Conservation (phyloP, 2,888 invertebrate species). For the Eubasilissa splendida region DNA sequence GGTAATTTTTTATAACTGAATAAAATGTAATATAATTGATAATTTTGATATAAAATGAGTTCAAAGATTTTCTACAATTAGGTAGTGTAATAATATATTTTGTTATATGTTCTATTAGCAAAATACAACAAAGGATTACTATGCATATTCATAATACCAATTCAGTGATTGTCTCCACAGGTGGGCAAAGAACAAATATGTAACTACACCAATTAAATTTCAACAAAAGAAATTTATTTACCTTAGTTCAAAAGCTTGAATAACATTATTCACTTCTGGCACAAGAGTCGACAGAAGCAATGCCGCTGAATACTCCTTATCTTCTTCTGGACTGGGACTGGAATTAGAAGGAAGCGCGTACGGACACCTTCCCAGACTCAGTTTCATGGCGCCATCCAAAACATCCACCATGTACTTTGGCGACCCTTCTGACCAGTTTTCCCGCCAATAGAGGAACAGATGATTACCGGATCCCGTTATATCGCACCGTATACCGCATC, state of each 20-base stretch:
- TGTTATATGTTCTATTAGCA: too few species aligned
- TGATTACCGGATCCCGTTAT: constrained; percentile 66
- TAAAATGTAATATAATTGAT: too few species aligned
- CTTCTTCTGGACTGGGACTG: constrained; percentile 29
- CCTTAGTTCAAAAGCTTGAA: constrained; percentile 39
- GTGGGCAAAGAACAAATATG: too few species aligned
- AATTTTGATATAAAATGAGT: too few species aligned
- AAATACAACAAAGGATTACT: too few species aligned
- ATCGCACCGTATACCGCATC: constrained; percentile 64
- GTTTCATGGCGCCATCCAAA: constrained; percentile 62
- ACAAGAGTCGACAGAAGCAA: constrained; percentile 36
- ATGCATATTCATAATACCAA: too few species aligned
- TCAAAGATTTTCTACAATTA: too few species aligned
- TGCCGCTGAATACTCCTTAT: constrained; percentile 39
- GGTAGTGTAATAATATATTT: too few species aligned
- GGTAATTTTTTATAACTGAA: too few species aligned
- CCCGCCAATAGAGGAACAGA: constrained; percentile 65
- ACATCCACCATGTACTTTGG: constrained; percentile 63
- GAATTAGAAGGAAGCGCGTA: constrained; percentile 57
- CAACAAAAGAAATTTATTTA: not conserved
- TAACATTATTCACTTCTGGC: constrained; percentile 34
- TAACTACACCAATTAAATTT: too few species aligned
- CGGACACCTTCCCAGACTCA: constrained; percentile 63
- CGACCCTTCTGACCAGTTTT: constrained; percentile 56
- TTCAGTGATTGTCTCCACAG: too few species aligned